Conservation (phyloP, 1,140 invertebrate species). For the Calephelis virginiensis region DNA sequence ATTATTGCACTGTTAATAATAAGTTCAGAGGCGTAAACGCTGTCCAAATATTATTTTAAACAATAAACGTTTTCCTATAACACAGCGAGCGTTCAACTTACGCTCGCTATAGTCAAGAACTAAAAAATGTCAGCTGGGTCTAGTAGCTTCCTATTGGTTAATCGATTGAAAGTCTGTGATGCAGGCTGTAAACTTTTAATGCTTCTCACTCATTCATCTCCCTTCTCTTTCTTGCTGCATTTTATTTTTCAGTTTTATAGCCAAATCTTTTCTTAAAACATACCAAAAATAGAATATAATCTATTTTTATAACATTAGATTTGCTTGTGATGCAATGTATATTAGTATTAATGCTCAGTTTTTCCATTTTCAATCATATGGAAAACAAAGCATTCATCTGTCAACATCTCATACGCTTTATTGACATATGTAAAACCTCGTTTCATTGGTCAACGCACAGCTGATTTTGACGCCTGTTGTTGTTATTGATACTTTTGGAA, state of each 20-base stretch:
- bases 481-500: constrained; percentile 26
- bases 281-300: neutral
- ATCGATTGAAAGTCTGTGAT: constrained; percentile 65
- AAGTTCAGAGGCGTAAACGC: constrained; percentile 59
- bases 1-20: constrained; percentile 70
- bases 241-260: constrained; percentile 30
- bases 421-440: constrained; percentile 16
- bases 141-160: constrained; percentile 61
- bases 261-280: neutral
- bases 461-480: constrained; percentile 38
- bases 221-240: constrained; percentile 42
- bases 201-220: constrained; percentile 38
- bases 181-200: constrained; percentile 41
- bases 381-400: constrained; percentile 56
- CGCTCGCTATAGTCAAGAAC: constrained; percentile 51
- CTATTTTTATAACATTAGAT: neutral
- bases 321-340: neutral
- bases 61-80: constrained; percentile 37
- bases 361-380: constrained; percentile 57
- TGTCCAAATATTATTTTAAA: constrained; percentile 53
- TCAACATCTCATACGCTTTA: constrained; percentile 41
- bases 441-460: constrained; percentile 5
- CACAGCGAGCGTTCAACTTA: constrained; percentile 43
- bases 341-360: constrained; percentile 9
- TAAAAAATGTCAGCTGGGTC: constrained; percentile 71